Evolutionary conservation across 2,888 invertebrate genomes (phyloP).

Genomic region (Liopterus haemorrhoidalis): DNA sequence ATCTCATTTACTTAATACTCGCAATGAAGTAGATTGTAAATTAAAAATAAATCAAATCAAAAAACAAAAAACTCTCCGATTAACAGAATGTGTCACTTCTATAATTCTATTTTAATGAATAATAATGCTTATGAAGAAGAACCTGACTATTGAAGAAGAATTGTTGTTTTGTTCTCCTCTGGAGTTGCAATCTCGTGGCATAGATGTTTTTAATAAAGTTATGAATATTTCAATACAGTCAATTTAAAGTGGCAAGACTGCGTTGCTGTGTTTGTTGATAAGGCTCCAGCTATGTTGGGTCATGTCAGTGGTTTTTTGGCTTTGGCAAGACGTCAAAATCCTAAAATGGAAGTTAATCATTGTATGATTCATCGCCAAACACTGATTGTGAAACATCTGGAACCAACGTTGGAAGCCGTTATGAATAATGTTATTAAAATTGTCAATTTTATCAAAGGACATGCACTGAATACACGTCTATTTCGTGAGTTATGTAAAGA

Average conservation of each 20-base stretch:
- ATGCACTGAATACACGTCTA: too few species aligned
- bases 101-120: too few species aligned
- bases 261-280: constrained; percentile 29
- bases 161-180: constrained; percentile 29
- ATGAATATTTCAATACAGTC: constrained; percentile 28
- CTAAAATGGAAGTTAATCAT: constrained; percentile 31
- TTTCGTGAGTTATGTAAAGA: too few species aligned
- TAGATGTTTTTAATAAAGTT: constrained; percentile 30
- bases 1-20: too few species aligned
- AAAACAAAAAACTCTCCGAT: too few species aligned
- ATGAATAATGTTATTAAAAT: constrained; percentile 30
- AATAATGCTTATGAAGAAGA: too few species aligned
- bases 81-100: too few species aligned
- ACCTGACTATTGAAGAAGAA: constrained; percentile 29
- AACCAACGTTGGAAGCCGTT: constrained; percentile 31
- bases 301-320: constrained; percentile 32
- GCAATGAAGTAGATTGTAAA: too few species aligned
- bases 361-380: constrained; percentile 33
- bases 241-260: constrained; percentile 32
- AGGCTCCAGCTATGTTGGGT: constrained; percentile 31
- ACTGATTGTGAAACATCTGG: constrained; percentile 29
- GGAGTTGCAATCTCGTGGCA: constrained; percentile 27
- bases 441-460: too few species aligned
- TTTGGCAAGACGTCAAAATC: constrained; percentile 31
- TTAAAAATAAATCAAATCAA: too few species aligned